A percentile compares a stretch with the other conserved stretches of the same genome.
Conservation (phyloP, 2,888 invertebrate genomes). For the Orthosia gothica region DNA sequence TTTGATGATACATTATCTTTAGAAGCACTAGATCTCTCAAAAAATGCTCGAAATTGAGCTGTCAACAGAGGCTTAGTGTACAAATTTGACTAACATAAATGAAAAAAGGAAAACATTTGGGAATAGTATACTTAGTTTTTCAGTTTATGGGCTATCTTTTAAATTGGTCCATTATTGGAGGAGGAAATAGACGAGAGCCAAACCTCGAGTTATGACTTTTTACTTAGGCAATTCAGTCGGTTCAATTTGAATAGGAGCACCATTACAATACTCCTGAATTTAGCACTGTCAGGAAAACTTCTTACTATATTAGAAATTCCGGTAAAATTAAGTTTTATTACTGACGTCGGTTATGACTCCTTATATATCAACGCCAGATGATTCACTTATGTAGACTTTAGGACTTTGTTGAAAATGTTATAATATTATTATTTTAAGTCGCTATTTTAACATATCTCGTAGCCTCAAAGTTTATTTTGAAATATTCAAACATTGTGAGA, state of each 20-base stretch:
- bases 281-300: constrained; percentile 3
- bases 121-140: no score
- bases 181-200: no score
- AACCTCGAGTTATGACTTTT: no score
- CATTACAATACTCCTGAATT: constrained; percentile 14
- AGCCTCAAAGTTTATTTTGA: constrained; percentile 9
- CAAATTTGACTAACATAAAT: no score
- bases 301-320: constrained; percentile 5
- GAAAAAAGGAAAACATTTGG: no score
- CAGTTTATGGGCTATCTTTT: no score
- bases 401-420: constrained; percentile 16
- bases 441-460: background rate
- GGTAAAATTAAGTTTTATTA: constrained; percentile 23
- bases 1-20: no score
- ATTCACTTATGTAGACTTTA: constrained; percentile 16
- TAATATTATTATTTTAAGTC: background rate
- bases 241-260: constrained; percentile 2
- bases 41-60: no score
- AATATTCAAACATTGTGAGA: constrained; percentile 1
- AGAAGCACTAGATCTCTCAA: no score
- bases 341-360: constrained; percentile 1
- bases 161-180: no score
- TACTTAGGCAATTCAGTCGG: no score
- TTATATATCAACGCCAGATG: constrained; percentile 21
- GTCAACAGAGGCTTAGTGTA: no score